Base-by-base conservation (phyloP, 1,140 invertebrate genomes). In the Drosophila erecta region DNA sequence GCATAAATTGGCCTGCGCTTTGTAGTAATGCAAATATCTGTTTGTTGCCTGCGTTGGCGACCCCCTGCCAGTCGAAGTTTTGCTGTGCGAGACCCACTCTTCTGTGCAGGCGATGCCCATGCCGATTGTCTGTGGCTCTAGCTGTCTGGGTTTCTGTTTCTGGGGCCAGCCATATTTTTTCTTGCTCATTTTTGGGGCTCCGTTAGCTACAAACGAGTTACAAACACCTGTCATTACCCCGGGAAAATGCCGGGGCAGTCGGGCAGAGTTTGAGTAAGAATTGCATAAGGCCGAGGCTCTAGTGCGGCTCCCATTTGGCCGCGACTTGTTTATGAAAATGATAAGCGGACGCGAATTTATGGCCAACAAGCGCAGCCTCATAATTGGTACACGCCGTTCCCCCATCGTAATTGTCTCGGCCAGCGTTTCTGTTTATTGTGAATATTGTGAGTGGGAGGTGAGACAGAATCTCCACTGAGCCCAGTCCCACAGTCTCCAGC, bases 321-420 rank as follows among this genome's bases (percentile, higher is more conserved):
- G 69, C 79, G 79, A 83, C 61, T 90, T 90, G 87, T 90, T 90
- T 90, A 87, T 90, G 87, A 90, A 89, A 87, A 87, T 90, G 87
- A 90, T 90, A 90, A 90, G 86, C 86, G 81, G 72, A 76, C 62
- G 76, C 79, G 76, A 78, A 87, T 89, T 87, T 87, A 87, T 87
- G 84, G 79, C 71, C 79, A 79, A 81, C 74, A 86, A 76, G 71
- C 76, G 75, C 62, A 55, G 75, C 58, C 72, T 89, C 76, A 89
- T 89, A 87, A 87, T 87, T 87, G 83, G 76, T 69, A 76, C 65
- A 79, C 53, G 66, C 79, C 79, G 49, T 64, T 60, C 33, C 55
- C 46, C 50, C 66, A 67, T 66, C 33, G 37, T 47, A 55, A 67
- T 58, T 59, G 64, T 76, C 57, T 49, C 27, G 46, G n/a, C 24